Evolutionary conservation across 2,797 vertebrate genomes (phyloP), one percentile per base, ranked within the genome.

Genomic region (Paratrypauchen microcephalus): DNA sequence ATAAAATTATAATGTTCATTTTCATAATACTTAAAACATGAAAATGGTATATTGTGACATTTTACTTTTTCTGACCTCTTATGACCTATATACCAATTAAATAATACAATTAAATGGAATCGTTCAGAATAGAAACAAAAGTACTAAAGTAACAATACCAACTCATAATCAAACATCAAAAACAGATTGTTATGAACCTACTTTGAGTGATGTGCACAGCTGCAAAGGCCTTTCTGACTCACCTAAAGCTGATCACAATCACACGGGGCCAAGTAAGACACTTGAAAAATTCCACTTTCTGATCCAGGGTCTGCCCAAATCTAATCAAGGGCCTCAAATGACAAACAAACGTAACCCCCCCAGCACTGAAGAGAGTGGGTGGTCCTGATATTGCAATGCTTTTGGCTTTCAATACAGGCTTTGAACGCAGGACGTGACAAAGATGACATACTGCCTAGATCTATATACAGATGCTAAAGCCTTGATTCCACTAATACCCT

Each of bases 321-420:
- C 62, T 68, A 68, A 73, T 58, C 66, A 12, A 21, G 70, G 73
- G 80, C 78, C 76, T 86, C 83, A 69, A 56, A 55, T 81, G 69
- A 69, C 83, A 82, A 86, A 86, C 69, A 78, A 82, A 74, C 72
- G 55, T 28, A 54, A 79, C 79, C 71, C 78, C 70, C 60, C 67
- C 69, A 60, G 52, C 64, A 55, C n/a, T 0, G 0, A 23, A 23
- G 36, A 74, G 60, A 21, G 19, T 9, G 79, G 85, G 88, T 87
- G 86, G 87, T 86, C 85, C 65, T 60, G 56, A 56, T 12, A 70
- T 59, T 32, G 18, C 36, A 56, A 67, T 69, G 26, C 66, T 69
- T 24, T 70, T 56, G 55, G 67, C 19, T 70, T 68, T 75, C 63
- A 64, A 45, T n/a, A 45, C 69, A 57, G 63, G 56, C 75, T 75